Base-by-base conservation (phyloP, 64 coral and sea anemone species). In the Montipora capricornis region DNA sequence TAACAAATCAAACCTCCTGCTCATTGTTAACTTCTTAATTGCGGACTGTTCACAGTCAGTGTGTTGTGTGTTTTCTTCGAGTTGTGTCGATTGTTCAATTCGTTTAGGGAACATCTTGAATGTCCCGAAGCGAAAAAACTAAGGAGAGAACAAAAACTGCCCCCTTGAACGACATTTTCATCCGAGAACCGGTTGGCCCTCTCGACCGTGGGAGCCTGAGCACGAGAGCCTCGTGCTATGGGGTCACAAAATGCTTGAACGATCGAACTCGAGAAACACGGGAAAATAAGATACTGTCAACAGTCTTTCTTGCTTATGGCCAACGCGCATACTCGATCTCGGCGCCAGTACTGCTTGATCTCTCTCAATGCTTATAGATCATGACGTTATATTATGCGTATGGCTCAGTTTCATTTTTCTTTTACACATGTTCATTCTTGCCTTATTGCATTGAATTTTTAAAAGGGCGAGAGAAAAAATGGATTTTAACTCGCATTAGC, bases 401-500 rank as follows among this genome's bases (percentile, higher is more conserved):
- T 17, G 8, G 4, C 16, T 37, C 2, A 37, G 37, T 68, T 68
- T 17, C 17, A 68, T 68, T 57, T 57, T 11, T 57, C 53, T 57
- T 57, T 57, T 57, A 68, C 12, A 17, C 12, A 68, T 68, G 13
- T 68, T 68, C 64, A 68, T 68, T 68, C 53, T 68, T 68, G 64
- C 8, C 64, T 68, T 17, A 14, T 13, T 68, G 9, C 5, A 68
- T 68, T 68, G 10, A 68, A 0, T 14, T 68, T 68, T 24, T 24
- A 74, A 74, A 29, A 74, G 71, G n/a, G n/a, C 20, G 71, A 37
- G 37, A 37, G 37, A 60, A 24, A 84, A 84, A 84, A 84, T 84
- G 20, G 20, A 67, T 84, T 84, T 22, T 84, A 84, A 61, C 55
- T 84, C 50, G 81, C 58, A 84, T 84, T 84, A 84, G 46, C 50